Conservation (phyloP, 2,888 invertebrate species). For the Keiferia lycopersicella region DNA sequence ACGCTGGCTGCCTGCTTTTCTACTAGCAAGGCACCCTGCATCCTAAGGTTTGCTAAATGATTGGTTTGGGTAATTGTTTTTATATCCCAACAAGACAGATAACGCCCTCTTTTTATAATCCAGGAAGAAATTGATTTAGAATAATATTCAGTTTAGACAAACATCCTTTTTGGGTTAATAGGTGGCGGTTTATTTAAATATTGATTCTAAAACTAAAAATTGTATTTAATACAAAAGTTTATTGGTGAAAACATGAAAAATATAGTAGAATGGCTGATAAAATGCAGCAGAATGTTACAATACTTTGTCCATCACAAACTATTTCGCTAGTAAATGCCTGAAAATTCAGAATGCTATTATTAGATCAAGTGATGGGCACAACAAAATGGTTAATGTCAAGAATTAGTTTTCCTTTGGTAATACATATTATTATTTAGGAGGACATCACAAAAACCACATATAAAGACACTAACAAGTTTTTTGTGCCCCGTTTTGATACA, state of each 20-base stretch:
- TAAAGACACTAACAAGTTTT: constrained; percentile 77
- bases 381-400: constrained; percentile 78
- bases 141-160: constrained; percentile 46
- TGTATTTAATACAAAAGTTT: constrained; percentile 82
- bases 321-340: constrained; percentile 80
- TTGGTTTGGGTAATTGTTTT: not conserved
- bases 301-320: constrained; percentile 79
- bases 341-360: constrained; percentile 76
- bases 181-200: constrained; percentile 78
- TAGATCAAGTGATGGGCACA: constrained; percentile 71
- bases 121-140: not conserved
- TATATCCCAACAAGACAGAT: not conserved
- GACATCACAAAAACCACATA: constrained; percentile 72
- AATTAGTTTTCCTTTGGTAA: constrained; percentile 68
- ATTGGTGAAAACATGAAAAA: constrained; percentile 82
- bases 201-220: constrained; percentile 81
- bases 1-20: no score
- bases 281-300: constrained; percentile 82
- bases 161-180: constrained; percentile 72
- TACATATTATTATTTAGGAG: constrained; percentile 52
- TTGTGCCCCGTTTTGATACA: constrained; percentile 77
- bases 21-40: no score
- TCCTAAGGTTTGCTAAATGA: no score
- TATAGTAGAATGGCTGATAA: constrained; percentile 82
- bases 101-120: not conserved